These are phyloP conservation scores for Rhineura floridana DNA, from an alignment of 2,113 vertebrate species.

Conservation along the genomic window DNA sequence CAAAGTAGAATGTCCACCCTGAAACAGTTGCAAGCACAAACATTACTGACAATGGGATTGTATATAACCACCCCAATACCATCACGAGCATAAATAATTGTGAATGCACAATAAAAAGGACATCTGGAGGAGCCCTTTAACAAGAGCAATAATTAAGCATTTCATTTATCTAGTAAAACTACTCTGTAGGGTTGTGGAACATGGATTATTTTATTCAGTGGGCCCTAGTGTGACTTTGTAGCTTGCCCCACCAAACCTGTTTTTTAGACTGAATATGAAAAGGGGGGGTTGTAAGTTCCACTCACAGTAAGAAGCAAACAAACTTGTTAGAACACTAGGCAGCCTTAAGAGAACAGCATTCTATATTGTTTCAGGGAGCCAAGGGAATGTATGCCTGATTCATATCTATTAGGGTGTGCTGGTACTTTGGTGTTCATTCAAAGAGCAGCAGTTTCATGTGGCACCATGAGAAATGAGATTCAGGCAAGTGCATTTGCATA, in stretches of 20 bases:
- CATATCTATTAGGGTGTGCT: not conserved
- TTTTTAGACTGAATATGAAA: not conserved
- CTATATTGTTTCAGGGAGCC: not conserved
- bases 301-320: rapidly evolving
- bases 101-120: too few species aligned
- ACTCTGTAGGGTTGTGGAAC: too few species aligned
- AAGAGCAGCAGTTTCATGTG: not conserved
- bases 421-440: not conserved
- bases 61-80: too few species aligned
- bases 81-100: too few species aligned
- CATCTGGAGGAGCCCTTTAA: too few species aligned
- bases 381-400: not conserved
- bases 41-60: too few species aligned
- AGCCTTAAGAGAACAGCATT: rapidly evolving
- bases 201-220: not conserved
- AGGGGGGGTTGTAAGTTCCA: not conserved
- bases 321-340: not conserved
- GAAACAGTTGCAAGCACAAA: too few species aligned
- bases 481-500: not conserved
- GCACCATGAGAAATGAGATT: not conserved
- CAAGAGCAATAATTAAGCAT: too few species aligned
- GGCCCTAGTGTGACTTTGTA: not conserved
- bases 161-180: too few species aligned
- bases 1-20: too few species aligned
- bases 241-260: not conserved